Percentiles rank a stretch among this genome's conserved stretches.
These are phyloP conservation scores for Carassius gibelio DNA, from an alignment of 2,113 vertebrate species.

Conservation along the genomic window DNA sequence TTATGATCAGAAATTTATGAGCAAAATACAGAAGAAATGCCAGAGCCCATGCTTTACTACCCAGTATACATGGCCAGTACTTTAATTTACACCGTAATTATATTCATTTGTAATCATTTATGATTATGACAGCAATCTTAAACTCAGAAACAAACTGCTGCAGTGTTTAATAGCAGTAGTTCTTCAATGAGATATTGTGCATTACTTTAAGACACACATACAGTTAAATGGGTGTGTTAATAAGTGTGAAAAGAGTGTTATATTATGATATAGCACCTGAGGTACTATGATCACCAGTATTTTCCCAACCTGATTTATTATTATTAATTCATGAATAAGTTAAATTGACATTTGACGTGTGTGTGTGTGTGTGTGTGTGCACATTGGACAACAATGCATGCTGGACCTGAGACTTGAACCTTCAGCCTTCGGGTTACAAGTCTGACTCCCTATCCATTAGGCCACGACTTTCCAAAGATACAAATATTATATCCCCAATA, in stretches of 20 bases:
- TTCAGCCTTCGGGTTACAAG: too few relatives aligned
- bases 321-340: background rate
- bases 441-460: too few relatives aligned
- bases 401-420: too few relatives aligned
- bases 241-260: background rate
- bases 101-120: constrained; percentile 2
- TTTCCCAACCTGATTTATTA: background rate
- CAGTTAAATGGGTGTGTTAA: too few relatives aligned
- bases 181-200: background rate
- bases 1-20: constrained; percentile 33
- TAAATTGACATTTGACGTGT: background rate
- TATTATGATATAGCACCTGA: background rate
- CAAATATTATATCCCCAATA: too few relatives aligned
- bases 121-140: background rate
- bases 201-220: background rate
- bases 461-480: too few relatives aligned
- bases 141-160: background rate
- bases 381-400: too few relatives aligned
- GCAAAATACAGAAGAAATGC: constrained; percentile 2
- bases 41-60: background rate
- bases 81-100: background rate
- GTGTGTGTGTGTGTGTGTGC: too few relatives aligned
- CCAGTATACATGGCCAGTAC: background rate
- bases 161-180: background rate
- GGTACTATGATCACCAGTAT: background rate